These are phyloP conservation scores for Phalangium opilio DNA, from an alignment of 2,888 invertebrate genomes.

Conservation along the genomic window DNA sequence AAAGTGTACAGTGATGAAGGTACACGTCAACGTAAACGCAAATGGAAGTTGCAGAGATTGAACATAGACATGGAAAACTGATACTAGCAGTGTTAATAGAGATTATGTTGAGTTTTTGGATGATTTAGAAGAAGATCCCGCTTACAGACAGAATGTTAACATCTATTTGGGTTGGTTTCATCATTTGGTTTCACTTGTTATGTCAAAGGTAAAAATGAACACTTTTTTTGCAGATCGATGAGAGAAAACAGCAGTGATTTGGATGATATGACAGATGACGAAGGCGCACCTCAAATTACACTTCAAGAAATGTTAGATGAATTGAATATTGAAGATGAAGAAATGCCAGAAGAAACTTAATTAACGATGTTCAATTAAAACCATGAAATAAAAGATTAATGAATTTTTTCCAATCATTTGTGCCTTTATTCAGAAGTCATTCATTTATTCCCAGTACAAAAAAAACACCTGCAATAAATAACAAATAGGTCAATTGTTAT, in stretches of 20 bases:
- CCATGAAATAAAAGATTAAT: too few relatives aligned
- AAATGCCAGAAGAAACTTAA: too few relatives aligned
- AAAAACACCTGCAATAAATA: too few relatives aligned
- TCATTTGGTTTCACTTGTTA: too few relatives aligned
- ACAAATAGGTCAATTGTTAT: too few relatives aligned
- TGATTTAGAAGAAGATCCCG: conserved; percentile 88
- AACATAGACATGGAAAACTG: conserved; percentile 31
- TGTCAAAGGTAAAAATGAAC: too few relatives aligned
- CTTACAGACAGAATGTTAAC: conserved; percentile 75
- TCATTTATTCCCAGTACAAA: too few relatives aligned
- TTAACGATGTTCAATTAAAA: too few relatives aligned
- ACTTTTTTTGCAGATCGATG: conserved; percentile 11
- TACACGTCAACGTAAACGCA: conserved; percentile 50
- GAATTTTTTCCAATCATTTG: too few relatives aligned
- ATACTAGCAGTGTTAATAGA: conserved; percentile 31
- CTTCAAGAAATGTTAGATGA: conserved; percentile 90
- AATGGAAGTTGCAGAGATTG: conserved; percentile 86
- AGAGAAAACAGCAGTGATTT: conserved; percentile 35
- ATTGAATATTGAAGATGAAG: conserved; percentile 53
- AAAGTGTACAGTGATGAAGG: conserved; percentile 62
- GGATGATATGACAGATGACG: conserved; percentile 40
- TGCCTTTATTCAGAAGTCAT: too few relatives aligned
- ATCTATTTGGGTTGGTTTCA: conserved; percentile 45
- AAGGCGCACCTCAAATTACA: conserved; percentile 52
- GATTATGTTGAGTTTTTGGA: conserved; percentile 93